phyloP scores from a whole-genome alignment of 2,113 vertebrate genomes.

The Rattus norvegicus region DNA sequence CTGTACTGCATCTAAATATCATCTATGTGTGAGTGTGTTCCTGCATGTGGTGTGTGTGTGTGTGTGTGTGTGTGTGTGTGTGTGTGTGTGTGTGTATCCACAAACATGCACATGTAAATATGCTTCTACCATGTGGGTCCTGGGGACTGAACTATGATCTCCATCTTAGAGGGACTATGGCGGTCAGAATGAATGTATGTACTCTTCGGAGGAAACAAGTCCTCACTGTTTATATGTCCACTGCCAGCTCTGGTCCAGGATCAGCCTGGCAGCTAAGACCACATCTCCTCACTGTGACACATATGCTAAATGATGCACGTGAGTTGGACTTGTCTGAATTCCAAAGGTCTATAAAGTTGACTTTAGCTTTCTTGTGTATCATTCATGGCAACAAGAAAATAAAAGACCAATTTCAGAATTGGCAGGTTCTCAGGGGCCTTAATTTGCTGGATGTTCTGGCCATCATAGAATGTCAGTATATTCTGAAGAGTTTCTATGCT shows the following conservation, averaged over 20 bases:
- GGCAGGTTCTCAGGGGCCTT: conserved; percentile 23
- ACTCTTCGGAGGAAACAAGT: not conserved
- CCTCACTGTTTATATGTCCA: not conserved
- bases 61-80: not conserved
- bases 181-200: not conserved
- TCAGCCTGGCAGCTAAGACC: not conserved
- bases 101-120: not conserved
- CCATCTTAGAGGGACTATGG: too few relatives aligned
- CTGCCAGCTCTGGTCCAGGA: not conserved
- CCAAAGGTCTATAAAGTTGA: conserved; percentile 55
- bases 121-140: not conserved
- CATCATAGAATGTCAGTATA: not conserved
- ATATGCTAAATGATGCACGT: not conserved
- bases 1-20: not conserved
- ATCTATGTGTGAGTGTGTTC: not conserved
- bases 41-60: not conserved
- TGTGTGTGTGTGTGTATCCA: too few relatives aligned
- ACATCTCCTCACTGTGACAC: not conserved
- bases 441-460: not conserved
- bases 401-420: conserved; percentile 25
- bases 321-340: conserved; percentile 42
- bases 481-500: not conserved
- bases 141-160: not conserved
- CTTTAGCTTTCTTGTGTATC: conserved; percentile 1
- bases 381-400: not conserved